phyloP scores from a whole-genome alignment of 2,888 invertebrate genomes.

The Hydrotaea diabolus region DNA sequence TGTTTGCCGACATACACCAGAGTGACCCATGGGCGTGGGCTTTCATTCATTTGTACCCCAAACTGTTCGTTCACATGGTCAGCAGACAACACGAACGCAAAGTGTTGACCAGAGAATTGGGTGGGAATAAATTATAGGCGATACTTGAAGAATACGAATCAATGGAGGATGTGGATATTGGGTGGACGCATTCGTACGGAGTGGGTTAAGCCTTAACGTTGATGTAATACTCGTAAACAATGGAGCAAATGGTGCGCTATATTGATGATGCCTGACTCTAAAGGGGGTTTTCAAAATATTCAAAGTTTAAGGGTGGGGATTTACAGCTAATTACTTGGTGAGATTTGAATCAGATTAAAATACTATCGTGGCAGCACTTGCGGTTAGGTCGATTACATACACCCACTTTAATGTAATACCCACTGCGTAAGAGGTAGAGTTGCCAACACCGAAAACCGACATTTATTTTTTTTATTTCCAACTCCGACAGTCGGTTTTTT shows the following conservation, averaged over 20 bases:
- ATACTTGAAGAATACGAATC: neutral
- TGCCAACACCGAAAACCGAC: no score
- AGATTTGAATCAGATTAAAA: no score
- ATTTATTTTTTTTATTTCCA: no score
- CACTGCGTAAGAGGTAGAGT: no score
- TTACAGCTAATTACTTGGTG: no score
- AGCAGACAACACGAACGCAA: neutral
- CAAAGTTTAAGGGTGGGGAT: no score
- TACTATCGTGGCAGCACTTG: no score
- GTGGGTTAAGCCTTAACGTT: conserved; percentile 1
- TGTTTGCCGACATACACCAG: neutral
- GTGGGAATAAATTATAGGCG: neutral
- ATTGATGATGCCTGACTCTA: neutral
- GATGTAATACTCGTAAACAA: neutral
- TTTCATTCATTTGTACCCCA: conserved; percentile 34
- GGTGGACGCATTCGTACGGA: neutral
- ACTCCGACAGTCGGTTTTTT: no score
- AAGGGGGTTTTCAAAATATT: no score
- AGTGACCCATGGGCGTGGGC: conserved; percentile 62
- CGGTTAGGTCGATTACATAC: no score
- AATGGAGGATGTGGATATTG: conserved; percentile 12
- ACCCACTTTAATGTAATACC: no score
- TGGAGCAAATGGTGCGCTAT: neutral
- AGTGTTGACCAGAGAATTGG: neutral
- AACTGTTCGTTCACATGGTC: conserved; percentile 23